A percentile compares a stretch with the other conserved stretches of the same genome.
Conservation (phyloP, 2,797 vertebrate species). For the Psittacula derbiana region DNA sequence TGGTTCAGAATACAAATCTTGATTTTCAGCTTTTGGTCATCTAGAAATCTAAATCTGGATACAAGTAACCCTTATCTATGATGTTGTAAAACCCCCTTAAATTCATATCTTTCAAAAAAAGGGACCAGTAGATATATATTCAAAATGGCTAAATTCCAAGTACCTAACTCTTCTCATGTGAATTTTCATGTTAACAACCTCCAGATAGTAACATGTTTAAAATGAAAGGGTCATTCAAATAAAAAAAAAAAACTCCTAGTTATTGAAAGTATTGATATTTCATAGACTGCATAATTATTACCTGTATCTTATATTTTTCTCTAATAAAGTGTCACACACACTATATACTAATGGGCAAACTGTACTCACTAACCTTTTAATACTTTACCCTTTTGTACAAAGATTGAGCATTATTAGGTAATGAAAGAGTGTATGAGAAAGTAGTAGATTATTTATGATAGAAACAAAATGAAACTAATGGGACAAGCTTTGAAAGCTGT, state of each 20-base stretch:
- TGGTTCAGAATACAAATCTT: neutral
- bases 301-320: constrained; percentile 46
- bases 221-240: constrained; percentile 1
- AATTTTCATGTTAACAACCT: neutral
- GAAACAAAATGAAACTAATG: constrained; percentile 86
- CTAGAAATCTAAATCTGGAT: neutral
- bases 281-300: constrained; percentile 20
- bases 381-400: constrained; percentile 73
- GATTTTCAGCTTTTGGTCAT: neutral
- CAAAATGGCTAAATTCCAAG: neutral
- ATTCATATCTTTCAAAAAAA: neutral
- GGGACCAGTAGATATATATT: neutral
- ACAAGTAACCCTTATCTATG: neutral
- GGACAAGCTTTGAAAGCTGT: constrained; percentile 81
- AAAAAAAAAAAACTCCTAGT: neutral
- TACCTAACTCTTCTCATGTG: neutral
- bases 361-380: constrained; percentile 78
- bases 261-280: neutral
- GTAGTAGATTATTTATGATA: constrained; percentile 84
- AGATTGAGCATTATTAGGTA: constrained; percentile 79
- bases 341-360: constrained; percentile 76
- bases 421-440: constrained; percentile 83
- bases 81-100: neutral
- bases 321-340: constrained; percentile 60
- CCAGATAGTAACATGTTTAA: neutral